Percentiles rank a stretch among this genome's conserved stretches.
Evolutionary conservation across 1,140 invertebrate species (phyloP).

Genomic region (Penaeus chinensis): DNA sequence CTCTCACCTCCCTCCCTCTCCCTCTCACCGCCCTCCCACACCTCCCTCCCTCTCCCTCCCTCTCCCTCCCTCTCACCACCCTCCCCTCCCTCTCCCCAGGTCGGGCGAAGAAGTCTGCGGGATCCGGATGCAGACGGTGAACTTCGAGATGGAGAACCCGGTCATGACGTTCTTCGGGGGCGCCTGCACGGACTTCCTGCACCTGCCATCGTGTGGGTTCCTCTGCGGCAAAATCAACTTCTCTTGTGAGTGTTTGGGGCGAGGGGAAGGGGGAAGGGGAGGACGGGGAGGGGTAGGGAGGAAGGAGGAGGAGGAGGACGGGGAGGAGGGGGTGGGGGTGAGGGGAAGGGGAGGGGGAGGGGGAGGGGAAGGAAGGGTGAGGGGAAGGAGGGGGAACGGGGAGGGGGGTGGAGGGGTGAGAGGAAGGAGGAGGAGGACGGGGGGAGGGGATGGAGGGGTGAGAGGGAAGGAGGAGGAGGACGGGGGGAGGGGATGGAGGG

Average conservation of each 20-base stretch:
- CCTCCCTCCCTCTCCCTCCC: neutral
- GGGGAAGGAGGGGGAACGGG: no score
- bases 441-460: no score
- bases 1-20: no score
- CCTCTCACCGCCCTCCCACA: neutral
- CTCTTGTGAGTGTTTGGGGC: constrained; percentile 64
- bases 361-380: no score
- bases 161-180: constrained; percentile 66
- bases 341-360: no score
- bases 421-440: no score
- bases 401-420: no score
- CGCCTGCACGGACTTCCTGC: constrained; percentile 68
- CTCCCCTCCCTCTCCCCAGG: constrained; percentile 51
- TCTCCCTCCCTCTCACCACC: neutral
- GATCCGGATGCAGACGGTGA: constrained; percentile 65
- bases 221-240: constrained; percentile 66
- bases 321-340: no score
- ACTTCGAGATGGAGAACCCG: constrained; percentile 66
- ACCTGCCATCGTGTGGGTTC: constrained; percentile 67
- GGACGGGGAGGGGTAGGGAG: no score
- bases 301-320: no score
- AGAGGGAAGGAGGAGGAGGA: no score
- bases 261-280: neutral
- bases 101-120: constrained; percentile 67
- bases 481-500: no score